phyloP scores from a whole-genome alignment of 2,113 vertebrate species.

The Plestiodon gilberti region DNA sequence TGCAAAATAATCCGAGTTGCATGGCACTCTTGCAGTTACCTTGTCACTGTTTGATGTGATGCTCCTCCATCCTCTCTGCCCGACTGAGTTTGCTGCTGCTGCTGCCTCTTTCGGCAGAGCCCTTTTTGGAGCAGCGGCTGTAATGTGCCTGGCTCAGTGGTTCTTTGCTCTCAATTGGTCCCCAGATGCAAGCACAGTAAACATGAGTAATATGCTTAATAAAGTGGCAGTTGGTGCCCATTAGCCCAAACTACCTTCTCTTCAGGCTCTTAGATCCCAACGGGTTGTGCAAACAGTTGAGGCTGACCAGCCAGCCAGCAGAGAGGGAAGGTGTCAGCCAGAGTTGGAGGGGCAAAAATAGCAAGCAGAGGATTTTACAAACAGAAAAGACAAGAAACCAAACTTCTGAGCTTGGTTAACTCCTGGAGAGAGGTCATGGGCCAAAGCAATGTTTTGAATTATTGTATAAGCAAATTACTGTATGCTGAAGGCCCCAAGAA shows the following conservation, averaged over 20 bases:
- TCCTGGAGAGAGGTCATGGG: neutral
- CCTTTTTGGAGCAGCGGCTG: neutral
- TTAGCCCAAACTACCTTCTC: conserved; percentile 23
- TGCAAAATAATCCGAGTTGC: neutral
- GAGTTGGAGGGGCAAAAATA: neutral
- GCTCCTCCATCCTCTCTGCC: neutral
- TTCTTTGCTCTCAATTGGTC: conserved; percentile 15
- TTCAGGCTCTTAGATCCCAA: neutral
- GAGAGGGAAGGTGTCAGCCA: neutral
- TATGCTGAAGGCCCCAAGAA: neutral
- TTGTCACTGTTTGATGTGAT: neutral
- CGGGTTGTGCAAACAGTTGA: neutral
- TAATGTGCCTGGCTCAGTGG: conserved; percentile 4
- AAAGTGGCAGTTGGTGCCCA: conserved; percentile 18
- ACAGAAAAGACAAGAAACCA: neutral
- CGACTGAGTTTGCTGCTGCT: neutral
- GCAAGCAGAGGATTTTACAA: neutral
- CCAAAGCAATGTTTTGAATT: neutral
- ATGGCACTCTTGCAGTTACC: neutral
- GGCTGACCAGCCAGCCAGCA: neutral
- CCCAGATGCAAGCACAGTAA: conserved; percentile 14
- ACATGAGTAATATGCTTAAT: conserved; percentile 38
- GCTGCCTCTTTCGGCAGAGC: neutral
- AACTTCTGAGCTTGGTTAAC: neutral
- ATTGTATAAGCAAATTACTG: neutral